A percentile compares a stretch with the other conserved stretches of the same genome.
These are phyloP conservation scores for Psilopogon haemacephalus DNA, from an alignment of 2,113 vertebrate genomes.

Conservation along the genomic window DNA sequence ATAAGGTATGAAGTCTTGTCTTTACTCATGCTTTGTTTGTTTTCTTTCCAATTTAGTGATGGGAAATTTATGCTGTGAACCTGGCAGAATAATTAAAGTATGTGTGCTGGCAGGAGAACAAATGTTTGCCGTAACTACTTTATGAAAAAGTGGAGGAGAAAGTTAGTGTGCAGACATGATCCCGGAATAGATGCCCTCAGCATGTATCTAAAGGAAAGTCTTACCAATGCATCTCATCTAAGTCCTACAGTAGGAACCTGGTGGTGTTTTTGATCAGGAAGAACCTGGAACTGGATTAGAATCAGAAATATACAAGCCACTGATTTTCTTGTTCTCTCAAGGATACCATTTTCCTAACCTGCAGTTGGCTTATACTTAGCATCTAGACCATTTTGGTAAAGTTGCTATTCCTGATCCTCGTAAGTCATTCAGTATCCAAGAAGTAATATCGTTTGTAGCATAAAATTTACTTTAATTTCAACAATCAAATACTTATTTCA, in stretches of 20 bases:
- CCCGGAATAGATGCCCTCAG: neutral
- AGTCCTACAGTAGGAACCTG: neutral
- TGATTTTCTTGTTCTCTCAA: neutral
- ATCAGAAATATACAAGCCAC: neutral
- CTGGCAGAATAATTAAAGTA: conserved; percentile 1
- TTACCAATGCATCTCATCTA: neutral
- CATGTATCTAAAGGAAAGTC: neutral
- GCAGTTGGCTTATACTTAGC: neutral
- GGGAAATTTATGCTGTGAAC: neutral
- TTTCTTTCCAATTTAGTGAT: neutral
- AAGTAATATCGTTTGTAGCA: neutral
- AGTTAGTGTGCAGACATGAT: neutral
- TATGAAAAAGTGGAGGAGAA: conserved; percentile 22
- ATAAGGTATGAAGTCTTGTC: conserved; percentile 86
- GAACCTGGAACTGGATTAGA: neutral
- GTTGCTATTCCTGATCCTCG: neutral
- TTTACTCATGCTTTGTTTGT: neutral
- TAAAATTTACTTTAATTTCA: conserved; percentile 6
- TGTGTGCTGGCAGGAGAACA: neutral
- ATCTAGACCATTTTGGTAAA: neutral
- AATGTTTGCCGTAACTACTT: neutral
- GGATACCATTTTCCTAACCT: neutral
- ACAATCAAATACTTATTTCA: neutral
- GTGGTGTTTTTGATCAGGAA: neutral
- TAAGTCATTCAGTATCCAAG: neutral